Evolutionary conservation across 2,797 vertebrate species (phyloP).

Genomic region (Xiphorhynchus erythropygius): DNA sequence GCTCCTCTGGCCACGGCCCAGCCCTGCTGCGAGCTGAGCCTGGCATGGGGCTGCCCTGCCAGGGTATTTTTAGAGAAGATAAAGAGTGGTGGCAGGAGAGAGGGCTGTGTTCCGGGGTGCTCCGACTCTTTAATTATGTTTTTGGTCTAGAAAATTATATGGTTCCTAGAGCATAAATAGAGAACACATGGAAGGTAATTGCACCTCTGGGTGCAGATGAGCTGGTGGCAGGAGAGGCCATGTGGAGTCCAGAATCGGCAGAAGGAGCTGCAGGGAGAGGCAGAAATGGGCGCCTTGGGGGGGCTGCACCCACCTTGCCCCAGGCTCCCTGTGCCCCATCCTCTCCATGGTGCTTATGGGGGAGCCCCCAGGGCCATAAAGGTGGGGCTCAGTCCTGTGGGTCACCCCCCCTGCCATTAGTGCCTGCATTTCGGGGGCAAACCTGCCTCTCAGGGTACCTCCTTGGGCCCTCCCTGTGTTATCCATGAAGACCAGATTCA

Average conservation of each 20-base stretch:
- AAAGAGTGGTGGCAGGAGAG: not conserved
- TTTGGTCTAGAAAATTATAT: slow-evolving; percentile 45
- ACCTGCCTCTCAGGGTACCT: fast-evolving
- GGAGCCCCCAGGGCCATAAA: fast-evolving
- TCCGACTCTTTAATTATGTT: slow-evolving; percentile 48
- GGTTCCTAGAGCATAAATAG: slow-evolving; percentile 18
- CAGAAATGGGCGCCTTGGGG: not conserved
- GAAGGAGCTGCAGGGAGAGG: not conserved
- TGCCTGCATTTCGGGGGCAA: not conserved
- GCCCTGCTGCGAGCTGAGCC: not conserved
- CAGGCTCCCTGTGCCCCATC: fast-evolving
- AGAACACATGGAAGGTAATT: slow-evolving; percentile 43
- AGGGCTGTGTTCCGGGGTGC: not conserved
- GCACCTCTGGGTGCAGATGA: slow-evolving; percentile 27
- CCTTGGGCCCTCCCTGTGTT: fast-evolving
- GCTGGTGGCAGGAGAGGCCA: not conserved
- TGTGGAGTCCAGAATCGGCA: not conserved
- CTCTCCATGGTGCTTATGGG: not conserved
- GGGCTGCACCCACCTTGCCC: not conserved
- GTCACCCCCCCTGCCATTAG: not conserved
- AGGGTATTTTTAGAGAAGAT: slow-evolving; percentile 32
- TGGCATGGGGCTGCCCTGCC: not conserved
- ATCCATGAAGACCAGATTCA: not conserved
- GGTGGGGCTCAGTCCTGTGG: not conserved
- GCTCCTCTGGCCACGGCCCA: not conserved